Conservation (phyloP, 2,888 invertebrate species). For the Protonemura montana region DNA sequence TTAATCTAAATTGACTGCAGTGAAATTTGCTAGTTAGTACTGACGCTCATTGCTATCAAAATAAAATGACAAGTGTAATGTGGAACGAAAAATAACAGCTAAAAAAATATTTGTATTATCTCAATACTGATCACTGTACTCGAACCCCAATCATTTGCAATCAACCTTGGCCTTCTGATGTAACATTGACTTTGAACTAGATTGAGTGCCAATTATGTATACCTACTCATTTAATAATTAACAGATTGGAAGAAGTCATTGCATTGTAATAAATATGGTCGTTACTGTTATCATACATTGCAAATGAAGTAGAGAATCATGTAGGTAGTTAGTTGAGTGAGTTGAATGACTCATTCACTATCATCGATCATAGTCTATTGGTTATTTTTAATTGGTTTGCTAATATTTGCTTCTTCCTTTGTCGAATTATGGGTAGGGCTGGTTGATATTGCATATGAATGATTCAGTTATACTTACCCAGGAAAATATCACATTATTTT, state of each 20-base stretch:
- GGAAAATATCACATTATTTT: no score
- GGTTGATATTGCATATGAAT: no score
- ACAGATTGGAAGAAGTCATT: background rate
- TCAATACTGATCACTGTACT: background rate
- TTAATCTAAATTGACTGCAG: no score
- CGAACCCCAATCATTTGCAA: background rate
- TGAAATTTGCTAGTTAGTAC: no score
- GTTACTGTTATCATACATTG: background rate
- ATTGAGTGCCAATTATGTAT: background rate
- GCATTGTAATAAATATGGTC: background rate
- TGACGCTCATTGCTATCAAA: no score
- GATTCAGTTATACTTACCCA: no score
- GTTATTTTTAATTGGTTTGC: background rate
- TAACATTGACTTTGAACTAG: conserved; percentile 7
- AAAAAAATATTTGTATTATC: no score
- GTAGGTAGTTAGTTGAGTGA: background rate
- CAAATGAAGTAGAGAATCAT: background rate
- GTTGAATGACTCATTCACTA: conserved; percentile 14
- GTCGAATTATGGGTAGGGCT: background rate
- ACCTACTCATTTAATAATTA: background rate
- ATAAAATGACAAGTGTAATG: no score
- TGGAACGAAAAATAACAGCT: no score
- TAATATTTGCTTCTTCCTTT: background rate
- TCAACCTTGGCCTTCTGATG: background rate
- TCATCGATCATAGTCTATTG: background rate